Percentiles rank a stretch among this genome's conserved stretches.
Evolutionary conservation across 35 echinoderm and acorn worm genomes (phyloP).

Genomic region (Apostichopus parvimensis): DNA sequence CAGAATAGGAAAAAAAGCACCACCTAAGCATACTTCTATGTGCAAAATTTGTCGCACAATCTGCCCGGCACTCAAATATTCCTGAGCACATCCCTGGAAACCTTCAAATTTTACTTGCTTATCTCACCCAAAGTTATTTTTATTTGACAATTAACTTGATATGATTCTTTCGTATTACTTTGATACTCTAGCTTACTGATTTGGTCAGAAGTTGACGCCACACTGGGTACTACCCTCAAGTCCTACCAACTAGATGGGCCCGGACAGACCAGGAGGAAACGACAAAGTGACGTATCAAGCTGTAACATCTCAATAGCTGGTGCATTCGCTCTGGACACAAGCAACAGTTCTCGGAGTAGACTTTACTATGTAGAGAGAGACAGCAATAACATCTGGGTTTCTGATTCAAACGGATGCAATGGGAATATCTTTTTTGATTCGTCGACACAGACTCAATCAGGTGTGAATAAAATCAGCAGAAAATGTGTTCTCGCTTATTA

Average conservation of each 20-base stretch:
- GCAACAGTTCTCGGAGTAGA: conserved; percentile 11
- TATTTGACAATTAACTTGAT: too few relatives aligned
- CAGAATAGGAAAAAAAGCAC: too few relatives aligned
- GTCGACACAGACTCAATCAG: conserved; percentile 48
- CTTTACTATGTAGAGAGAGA: conserved; percentile 55
- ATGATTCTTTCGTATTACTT: too few relatives aligned
- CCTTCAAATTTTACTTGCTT: too few relatives aligned
- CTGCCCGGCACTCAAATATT: too few relatives aligned
- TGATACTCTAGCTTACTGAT: conserved; percentile 47
- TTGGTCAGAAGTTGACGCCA: conserved; percentile 55
- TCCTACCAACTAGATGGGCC: background rate
- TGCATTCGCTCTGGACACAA: conserved; percentile 63
- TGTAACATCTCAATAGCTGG: conserved; percentile 46
- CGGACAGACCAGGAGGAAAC: conserved; percentile 13
- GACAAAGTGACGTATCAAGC: conserved; percentile 39
- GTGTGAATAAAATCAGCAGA: conserved; percentile 13
- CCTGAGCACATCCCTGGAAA: too few relatives aligned
- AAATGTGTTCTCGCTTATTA: too few relatives aligned
- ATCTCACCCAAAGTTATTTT: too few relatives aligned
- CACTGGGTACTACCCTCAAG: background rate
- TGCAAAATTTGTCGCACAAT: too few relatives aligned
- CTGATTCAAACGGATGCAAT: conserved; percentile 71
- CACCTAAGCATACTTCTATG: too few relatives aligned
- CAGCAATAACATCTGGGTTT: conserved; percentile 53
- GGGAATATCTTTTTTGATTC: conserved; percentile 58